Conservation (phyloP, 1,140 invertebrate species). For the Drosophila rufa region DNA sequence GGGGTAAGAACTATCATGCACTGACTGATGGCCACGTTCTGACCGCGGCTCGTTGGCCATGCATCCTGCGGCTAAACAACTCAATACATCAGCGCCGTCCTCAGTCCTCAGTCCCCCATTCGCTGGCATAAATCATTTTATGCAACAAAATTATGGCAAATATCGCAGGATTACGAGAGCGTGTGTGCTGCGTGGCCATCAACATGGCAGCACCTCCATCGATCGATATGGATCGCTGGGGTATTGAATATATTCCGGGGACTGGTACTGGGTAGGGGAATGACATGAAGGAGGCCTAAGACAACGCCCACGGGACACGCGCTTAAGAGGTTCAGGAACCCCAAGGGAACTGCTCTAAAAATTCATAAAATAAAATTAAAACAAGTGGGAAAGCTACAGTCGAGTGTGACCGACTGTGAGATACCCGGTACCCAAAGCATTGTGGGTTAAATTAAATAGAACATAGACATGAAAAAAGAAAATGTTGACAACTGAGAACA, state of each 20-base stretch:
- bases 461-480: too few relatives aligned
- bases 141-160: constrained; percentile 76
- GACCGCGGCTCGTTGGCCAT: constrained; percentile 37
- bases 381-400: too few relatives aligned
- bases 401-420: too few relatives aligned
- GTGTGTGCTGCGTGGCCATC: constrained; percentile 55
- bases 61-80: constrained; percentile 76
- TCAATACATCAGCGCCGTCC: constrained; percentile 65
- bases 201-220: constrained; percentile 54
- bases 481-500: too few relatives aligned
- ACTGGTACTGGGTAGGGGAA: neutral
- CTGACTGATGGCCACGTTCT: constrained; percentile 77
- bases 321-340: neutral
- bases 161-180: constrained; percentile 65
- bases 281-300: constrained; percentile 9
- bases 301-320: constrained; percentile 36
- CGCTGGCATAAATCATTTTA: constrained; percentile 72
- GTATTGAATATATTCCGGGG: neutral
- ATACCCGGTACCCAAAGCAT: too few relatives aligned
- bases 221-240: constrained; percentile 21
- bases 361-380: constrained; percentile 11
- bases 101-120: constrained; percentile 1
- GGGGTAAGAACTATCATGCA: constrained; percentile 17
- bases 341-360: neutral
- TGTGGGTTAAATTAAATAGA: too few relatives aligned